Base-by-base conservation (phyloP, 2,797 vertebrate genomes). In the Cossypha dichroa region DNA sequence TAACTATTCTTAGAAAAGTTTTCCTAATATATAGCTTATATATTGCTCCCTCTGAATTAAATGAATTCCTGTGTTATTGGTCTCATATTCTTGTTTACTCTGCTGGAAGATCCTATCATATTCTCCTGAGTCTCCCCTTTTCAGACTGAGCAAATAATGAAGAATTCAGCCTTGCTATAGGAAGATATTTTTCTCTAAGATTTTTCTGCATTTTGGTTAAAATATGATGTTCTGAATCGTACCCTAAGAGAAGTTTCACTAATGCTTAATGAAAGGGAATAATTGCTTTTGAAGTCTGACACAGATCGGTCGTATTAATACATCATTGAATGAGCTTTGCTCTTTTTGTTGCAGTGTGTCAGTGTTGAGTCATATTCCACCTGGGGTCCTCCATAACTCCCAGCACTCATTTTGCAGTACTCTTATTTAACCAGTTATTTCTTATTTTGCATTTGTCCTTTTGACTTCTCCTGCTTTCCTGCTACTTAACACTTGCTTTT, bases 291-390 rank as follows among this genome's bases (percentile, higher is more conserved):
- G 0, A 36, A 68, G 38, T 54, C 68, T 73, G 85, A 78, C 75
- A 58, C 1, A 5, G 60, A 62, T 78, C 0, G 2, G 49, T 86
- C 0, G 9, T 88, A 54, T 46, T 72, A 88, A 84, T 90, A 43
- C 25, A 62, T 63, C 40, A 55, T 4, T 52, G 73, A 66, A 75
- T 66, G 58, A 73, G 51, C 58, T 90, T 92, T 75, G 68, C 45
- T 22, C 36, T 79, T 84, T 89, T 84, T 73, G 62, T 78, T 90
- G 73, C 76, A 78, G 41, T 64, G 56, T 94, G 87, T 85, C 87
- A 41, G 34, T 58, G 43, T 80, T 96, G 76, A 95, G 90, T 91
- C 73, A 81, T 75, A 74, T 80, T 93, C 85, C 25, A 85, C 91
- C 64, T 80, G 85, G 55, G 66, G 68, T 88, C 36, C 79, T 83